Conservation (phyloP, 2,888 invertebrate genomes). For the Charanyca ferruginea region DNA sequence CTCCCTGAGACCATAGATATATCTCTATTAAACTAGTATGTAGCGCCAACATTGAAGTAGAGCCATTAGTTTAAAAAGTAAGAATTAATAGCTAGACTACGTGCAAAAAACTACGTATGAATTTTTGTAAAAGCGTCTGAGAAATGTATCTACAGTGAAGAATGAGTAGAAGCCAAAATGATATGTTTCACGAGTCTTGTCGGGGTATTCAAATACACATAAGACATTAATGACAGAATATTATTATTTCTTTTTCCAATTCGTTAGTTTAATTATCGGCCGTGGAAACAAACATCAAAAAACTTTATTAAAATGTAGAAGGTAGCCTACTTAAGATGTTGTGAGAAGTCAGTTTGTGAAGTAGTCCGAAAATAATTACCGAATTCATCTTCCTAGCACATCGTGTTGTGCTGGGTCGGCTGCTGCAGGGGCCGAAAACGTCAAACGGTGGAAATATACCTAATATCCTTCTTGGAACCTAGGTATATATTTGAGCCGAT, state of each 20-base stretch:
- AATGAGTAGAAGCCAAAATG: slow-evolving; percentile 47
- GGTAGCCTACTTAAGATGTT: neutral
- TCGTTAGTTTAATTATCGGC: slow-evolving; percentile 26
- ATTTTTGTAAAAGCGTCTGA: slow-evolving; percentile 50
- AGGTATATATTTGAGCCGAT: no score
- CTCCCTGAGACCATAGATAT: neutral
- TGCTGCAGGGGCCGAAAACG: no score
- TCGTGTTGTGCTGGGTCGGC: no score
- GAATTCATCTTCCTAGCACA: no score
- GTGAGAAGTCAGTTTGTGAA: slow-evolving; percentile 14
- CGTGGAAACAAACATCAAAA: slow-evolving; percentile 16
- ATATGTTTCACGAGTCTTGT: slow-evolving; percentile 46
- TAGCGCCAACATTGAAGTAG: slow-evolving; percentile 4
- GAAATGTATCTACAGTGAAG: slow-evolving; percentile 43
- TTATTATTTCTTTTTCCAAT: slow-evolving; percentile 1
- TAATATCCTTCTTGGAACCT: no score
- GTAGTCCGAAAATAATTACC: no score
- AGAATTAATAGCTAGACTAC: slow-evolving; percentile 39
- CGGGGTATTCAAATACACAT: slow-evolving; percentile 44
- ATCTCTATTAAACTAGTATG: slow-evolving; percentile 23
- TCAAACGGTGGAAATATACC: no score
- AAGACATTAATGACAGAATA: slow-evolving; percentile 45
- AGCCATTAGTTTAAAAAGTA: slow-evolving; percentile 18
- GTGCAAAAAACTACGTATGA: slow-evolving; percentile 36
- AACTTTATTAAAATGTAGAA: slow-evolving; percentile 1